Evolutionary conservation across 37 sponge, comb jelly and placozoan species (phyloP).

Genomic region (Chondrilla cf. caribensis): DNA sequence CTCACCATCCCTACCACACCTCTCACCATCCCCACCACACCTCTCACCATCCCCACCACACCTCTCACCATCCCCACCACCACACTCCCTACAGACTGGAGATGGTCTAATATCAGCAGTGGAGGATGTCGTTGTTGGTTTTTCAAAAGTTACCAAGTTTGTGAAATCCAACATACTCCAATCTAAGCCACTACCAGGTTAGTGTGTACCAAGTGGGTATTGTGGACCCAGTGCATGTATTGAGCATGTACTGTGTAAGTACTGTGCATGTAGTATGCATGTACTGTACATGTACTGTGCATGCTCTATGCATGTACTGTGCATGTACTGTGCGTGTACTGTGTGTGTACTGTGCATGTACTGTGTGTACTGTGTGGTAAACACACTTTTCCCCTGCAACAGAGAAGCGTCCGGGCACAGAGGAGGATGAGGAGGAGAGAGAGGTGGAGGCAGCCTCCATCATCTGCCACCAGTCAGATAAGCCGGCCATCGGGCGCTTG

Average conservation of each 20-base stretch:
- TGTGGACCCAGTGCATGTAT: not conserved
- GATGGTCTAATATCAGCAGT: not conserved
- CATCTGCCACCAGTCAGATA: not conserved
- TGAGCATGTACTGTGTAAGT: constrained; percentile 19
- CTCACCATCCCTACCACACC: too few relatives aligned
- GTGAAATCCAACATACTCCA: constrained; percentile 19
- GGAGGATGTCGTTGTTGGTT: not conserved
- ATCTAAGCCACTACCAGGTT: not conserved
- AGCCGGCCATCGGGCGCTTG: not conserved
- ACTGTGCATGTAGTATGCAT: not conserved
- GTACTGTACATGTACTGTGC: not conserved
- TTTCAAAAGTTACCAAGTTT: constrained; percentile 16
- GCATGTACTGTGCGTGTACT: constrained; percentile 23
- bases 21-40: too few relatives aligned
- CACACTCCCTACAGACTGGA: too few relatives aligned
- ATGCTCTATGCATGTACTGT: not conserved
- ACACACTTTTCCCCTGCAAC: too few relatives aligned
- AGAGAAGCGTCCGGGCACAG: constrained; percentile 21
- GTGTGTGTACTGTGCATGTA: not conserved
- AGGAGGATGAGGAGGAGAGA: constrained; percentile 40
- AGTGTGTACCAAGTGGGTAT: not conserved
- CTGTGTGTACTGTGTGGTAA: not conserved
- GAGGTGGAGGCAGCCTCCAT: constrained; percentile 56
- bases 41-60: too few relatives aligned
- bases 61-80: too few relatives aligned